Conservation (phyloP, 2,113 vertebrate species). For the Panthera leo region DNA sequence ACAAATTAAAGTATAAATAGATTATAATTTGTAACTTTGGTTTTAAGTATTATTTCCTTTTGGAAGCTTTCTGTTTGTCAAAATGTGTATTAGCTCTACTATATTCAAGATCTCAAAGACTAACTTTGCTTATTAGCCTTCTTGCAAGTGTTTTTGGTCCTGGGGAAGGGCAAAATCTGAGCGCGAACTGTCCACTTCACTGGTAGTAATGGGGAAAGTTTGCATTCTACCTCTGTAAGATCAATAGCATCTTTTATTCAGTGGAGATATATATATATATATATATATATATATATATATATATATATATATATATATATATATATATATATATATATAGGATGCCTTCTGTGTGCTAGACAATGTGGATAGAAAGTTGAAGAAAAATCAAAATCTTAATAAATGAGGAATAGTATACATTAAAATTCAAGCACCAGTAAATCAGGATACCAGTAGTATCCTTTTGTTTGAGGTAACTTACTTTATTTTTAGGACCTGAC, state of each 20-base stretch:
- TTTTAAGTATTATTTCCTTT: constrained; percentile 82
- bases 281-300: not conserved
- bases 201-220: not conserved
- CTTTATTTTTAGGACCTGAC: not conserved
- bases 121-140: not conserved
- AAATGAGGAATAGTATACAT: not conserved
- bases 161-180: not conserved
- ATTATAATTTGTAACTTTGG: constrained; percentile 84
- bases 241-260: not conserved
- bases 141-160: constrained; percentile 6
- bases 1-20: constrained; percentile 95
- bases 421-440: not conserved
- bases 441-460: not conserved
- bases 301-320: not conserved
- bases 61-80: constrained; percentile 10
- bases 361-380: not conserved
- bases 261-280: not conserved
- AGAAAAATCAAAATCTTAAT: not conserved
- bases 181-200: not conserved
- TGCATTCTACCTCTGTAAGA: not conserved
- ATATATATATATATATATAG: not conserved
- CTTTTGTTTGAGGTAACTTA: not conserved
- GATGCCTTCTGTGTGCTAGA: not conserved
- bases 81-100: constrained; percentile 9
- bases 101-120: constrained; percentile 29